These are phyloP conservation scores for Oreochromis mossambicus DNA, from an alignment of 2,797 vertebrate species.

Conservation along the genomic window DNA sequence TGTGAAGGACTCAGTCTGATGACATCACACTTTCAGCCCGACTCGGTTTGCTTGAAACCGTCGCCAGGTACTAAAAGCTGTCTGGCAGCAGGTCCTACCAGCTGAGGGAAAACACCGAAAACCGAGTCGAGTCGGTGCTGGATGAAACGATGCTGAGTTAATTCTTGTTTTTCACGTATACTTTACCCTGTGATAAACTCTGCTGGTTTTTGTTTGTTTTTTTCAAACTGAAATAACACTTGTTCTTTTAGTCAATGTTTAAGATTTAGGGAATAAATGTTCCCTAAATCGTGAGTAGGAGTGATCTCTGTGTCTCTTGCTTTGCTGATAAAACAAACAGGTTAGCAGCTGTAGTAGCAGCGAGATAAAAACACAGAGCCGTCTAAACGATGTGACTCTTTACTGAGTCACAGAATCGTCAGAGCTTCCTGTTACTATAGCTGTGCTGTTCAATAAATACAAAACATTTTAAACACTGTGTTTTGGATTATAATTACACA, in stretches of 20 bases:
- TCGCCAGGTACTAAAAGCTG: not conserved
- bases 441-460: not conserved
- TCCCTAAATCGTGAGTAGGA: not conserved
- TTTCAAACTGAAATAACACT: not conserved
- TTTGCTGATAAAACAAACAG: not conserved
- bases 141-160: not conserved
- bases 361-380: not conserved
- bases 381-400: not conserved
- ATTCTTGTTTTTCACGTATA: not conserved
- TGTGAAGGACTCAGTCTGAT: not conserved
- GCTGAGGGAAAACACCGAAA: not conserved
- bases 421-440: not conserved
- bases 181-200: not conserved
- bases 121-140: accelerated
- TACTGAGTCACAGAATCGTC: not conserved
- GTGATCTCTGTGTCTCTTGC: accelerated
- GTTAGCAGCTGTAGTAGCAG: not conserved
- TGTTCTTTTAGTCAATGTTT: not conserved
- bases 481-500: not conserved
- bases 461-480: not conserved
- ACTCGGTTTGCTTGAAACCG: not conserved
- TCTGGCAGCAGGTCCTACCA: not conserved
- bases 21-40: not conserved
- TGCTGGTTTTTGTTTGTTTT: not conserved
- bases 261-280: not conserved